Conservation (phyloP, 2,888 invertebrate genomes). For the Noctuana brunneofusca region DNA sequence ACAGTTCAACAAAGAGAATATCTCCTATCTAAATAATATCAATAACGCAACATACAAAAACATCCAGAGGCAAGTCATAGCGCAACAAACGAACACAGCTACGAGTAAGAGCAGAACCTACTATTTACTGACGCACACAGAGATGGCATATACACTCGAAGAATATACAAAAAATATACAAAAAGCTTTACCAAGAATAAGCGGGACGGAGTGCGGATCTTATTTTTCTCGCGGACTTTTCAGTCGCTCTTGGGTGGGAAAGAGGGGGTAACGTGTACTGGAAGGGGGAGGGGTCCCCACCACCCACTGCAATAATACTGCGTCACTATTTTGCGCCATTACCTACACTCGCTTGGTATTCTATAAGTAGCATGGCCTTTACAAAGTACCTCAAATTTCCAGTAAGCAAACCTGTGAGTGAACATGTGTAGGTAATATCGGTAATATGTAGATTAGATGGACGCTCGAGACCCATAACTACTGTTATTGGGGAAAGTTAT, state of each 20-base stretch:
- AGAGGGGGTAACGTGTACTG: conserved; percentile 46
- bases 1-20: no score
- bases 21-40: neutral
- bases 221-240: conserved; percentile 84
- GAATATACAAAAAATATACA: conserved; percentile 76
- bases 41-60: neutral
- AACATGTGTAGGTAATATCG: conserved; percentile 30
- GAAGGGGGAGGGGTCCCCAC: conserved; percentile 56
- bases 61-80: conserved; percentile 2
- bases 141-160: conserved; percentile 49
- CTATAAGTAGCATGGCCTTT: conserved; percentile 75
- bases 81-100: conserved; percentile 7
- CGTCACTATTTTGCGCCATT: conserved; percentile 84
- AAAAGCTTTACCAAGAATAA: conserved; percentile 79
- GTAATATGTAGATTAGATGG: conserved; percentile 28
- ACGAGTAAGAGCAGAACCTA: conserved; percentile 36
- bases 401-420: conserved; percentile 15
- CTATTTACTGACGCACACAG: conserved; percentile 72
- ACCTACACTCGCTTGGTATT: conserved; percentile 83
- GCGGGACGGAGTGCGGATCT: conserved; percentile 81
- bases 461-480: conserved; percentile 13
- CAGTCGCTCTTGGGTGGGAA: conserved; percentile 72
- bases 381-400: conserved; percentile 57
- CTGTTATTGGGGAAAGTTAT: conserved; percentile 21
- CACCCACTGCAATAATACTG: conserved; percentile 83